Conservation (phyloP, 53 echinoderm and acorn worm genomes). For the Crossaster papposus region DNA sequence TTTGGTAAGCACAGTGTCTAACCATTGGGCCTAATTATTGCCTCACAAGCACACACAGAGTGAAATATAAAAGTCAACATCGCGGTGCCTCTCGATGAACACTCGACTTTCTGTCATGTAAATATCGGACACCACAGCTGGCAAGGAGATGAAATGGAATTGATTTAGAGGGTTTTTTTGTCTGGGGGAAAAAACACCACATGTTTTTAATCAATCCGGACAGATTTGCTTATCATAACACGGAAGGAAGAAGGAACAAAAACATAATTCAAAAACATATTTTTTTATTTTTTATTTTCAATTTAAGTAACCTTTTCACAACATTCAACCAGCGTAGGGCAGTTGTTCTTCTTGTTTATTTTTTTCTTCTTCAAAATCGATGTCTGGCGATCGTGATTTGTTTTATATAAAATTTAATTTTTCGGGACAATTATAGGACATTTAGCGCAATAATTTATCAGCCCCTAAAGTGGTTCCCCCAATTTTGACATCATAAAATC, state of each 20-base stretch:
- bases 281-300: not conserved
- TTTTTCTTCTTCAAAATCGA: too few relatives aligned
- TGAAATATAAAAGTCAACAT: not conserved
- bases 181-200: not conserved
- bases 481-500: too few relatives aligned
- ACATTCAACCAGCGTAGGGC: too few relatives aligned
- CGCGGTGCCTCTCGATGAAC: not conserved
- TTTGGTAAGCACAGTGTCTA: not conserved
- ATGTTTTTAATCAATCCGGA: not conserved
- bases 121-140: conserved; percentile 35
- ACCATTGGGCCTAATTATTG: not conserved
- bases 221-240: not conserved
- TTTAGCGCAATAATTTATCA: too few relatives aligned
- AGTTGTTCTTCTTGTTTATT: too few relatives aligned
- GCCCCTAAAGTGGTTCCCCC: too few relatives aligned
- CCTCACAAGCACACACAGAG: not conserved
- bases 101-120: conserved; percentile 22
- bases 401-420: too few relatives aligned
- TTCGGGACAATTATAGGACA: too few relatives aligned
- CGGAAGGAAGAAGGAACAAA: not conserved
- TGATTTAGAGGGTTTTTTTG: not conserved
- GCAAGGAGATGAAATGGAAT: conserved; percentile 21
- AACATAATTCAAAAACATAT: too few relatives aligned
- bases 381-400: too few relatives aligned
- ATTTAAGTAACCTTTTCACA: too few relatives aligned